Evolutionary conservation across 1,140 invertebrate species (phyloP), one percentile per base, ranked within the genome.

Genomic region (Anagrus nilaparvatae): DNA sequence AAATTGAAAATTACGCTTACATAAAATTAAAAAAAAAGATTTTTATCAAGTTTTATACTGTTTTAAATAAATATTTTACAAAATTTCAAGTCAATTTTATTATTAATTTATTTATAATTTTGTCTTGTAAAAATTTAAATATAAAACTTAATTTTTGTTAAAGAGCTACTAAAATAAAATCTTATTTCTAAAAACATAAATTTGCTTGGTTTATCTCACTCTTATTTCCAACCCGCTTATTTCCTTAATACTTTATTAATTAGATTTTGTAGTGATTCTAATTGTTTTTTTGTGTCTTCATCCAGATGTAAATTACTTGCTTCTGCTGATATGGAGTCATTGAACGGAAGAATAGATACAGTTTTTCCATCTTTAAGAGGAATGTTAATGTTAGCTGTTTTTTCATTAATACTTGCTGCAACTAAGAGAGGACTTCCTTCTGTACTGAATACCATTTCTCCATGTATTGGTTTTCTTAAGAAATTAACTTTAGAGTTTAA

Each of bases 401-500:
- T 62, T 23, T 76, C 70, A 16, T 64, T 51, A 7, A 63, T 20
- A 20, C 56, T 40, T 12, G 61, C 50, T 5, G 72, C 71, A 4
- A 78, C 74, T 51, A 79, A 60, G 6, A 81, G 59, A 0, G 78
- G 79, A 43, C 77, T 79, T 13, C 78, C 77, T 17, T 73, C 69
- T 67, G 79, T 73, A 30, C 78, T 81, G 14, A 80, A 62, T 9
- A 77, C 77, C 61, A 78, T 75, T 61, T 81, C 78, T 3, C 78
- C 78, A 45, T 72, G 65, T 3, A 74, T 65, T 16, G 78, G 77
- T 45, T 73, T 69, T 23, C 78, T 61, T 30, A 80, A 49, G 13
- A 79, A 56, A 31, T 75, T 71, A 48, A 79, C 54, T 3, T 78
- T 73, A 3, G 72, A 73, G 38, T 78, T 72, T 0, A 72, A 72